Conservation (phyloP, 2,797 vertebrate species). For the Pseudopleuronectes americanus region DNA sequence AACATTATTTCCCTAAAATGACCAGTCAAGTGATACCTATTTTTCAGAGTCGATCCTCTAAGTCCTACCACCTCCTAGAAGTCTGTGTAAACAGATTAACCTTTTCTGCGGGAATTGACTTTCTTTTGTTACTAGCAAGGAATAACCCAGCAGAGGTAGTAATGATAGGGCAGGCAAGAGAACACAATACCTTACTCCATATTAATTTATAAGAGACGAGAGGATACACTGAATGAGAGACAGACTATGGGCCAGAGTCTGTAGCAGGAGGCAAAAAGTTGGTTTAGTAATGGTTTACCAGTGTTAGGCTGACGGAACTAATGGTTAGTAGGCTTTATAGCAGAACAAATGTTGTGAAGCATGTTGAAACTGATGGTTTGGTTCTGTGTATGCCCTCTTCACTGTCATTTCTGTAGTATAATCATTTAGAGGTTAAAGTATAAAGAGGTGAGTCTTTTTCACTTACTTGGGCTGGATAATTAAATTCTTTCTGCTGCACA, state of each 20-base stretch:
- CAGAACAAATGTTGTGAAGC: background rate
- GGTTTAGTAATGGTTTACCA: background rate
- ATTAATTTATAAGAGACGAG: slow-evolving; percentile 4
- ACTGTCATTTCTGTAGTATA: background rate
- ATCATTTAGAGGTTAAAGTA: background rate
- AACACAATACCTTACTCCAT: background rate
- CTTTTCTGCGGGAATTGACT: slow-evolving; percentile 44
- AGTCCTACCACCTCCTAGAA: slow-evolving; percentile 15
- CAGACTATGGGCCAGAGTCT: background rate
- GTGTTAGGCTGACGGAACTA: background rate
- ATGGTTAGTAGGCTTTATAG: background rate
- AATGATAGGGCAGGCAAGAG: slow-evolving; percentile 19
- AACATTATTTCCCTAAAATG: slow-evolving; percentile 14
- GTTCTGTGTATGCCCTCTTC: background rate
- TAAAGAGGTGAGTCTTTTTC: background rate
- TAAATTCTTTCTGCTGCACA: background rate
- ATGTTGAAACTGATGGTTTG: background rate
- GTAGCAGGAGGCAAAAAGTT: background rate
- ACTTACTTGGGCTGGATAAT: background rate
- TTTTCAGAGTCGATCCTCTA: slow-evolving; percentile 20
- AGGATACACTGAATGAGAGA: background rate
- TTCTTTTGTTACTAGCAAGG: slow-evolving; percentile 38
- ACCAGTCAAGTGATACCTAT: slow-evolving; percentile 3
- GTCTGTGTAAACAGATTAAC: slow-evolving; percentile 51
- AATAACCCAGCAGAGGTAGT: slow-evolving; percentile 10